These are phyloP conservation scores for Cheilosia soror DNA, from an alignment of 2,888 invertebrate species.

Conservation along the genomic window DNA sequence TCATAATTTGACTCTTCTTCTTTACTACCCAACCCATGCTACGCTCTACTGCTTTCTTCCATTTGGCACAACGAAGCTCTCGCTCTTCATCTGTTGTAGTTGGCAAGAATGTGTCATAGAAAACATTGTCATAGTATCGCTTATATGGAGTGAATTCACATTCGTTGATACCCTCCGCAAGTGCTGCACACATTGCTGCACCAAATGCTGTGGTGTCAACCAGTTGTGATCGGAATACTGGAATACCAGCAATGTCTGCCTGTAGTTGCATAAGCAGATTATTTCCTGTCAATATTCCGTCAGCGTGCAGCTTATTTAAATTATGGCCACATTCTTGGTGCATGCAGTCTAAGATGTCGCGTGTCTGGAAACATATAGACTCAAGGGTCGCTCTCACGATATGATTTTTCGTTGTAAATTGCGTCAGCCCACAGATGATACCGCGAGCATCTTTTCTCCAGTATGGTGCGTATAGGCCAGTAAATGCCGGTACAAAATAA, in stretches of 20 bases:
- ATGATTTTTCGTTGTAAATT: slow-evolving; percentile 96
- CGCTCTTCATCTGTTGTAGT: slow-evolving; percentile 92
- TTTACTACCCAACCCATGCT: slow-evolving; percentile 94
- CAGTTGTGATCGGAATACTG: slow-evolving; percentile 93
- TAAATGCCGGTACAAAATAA: slow-evolving; percentile 99
- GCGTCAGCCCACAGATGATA: slow-evolving; percentile 96
- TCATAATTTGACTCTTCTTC: slow-evolving; percentile 90
- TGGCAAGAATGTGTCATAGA: slow-evolving; percentile 91
- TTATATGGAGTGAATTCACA: slow-evolving; percentile 88
- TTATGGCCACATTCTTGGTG: slow-evolving; percentile 95
- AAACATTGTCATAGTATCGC: slow-evolving; percentile 83
- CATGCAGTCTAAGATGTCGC: slow-evolving; percentile 97
- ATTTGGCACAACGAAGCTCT: slow-evolving; percentile 92
- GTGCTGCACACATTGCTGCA: slow-evolving; percentile 95
- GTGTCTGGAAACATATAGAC: slow-evolving; percentile 98
- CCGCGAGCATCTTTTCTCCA: slow-evolving; percentile 98
- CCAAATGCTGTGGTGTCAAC: slow-evolving; percentile 97
- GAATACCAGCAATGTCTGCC: slow-evolving; percentile 96
- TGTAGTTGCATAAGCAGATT: slow-evolving; percentile 97
- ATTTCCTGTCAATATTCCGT: slow-evolving; percentile 96
- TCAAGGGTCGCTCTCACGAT: slow-evolving; percentile 97
- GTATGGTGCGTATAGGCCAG: slow-evolving; percentile 98
- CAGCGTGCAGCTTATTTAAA: slow-evolving; percentile 93
- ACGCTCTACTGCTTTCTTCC: slow-evolving; percentile 97
- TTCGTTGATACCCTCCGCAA: slow-evolving; percentile 89